phyloP scores from a whole-genome alignment of 2,797 vertebrate genomes.

The Macropus fuliginosus region DNA sequence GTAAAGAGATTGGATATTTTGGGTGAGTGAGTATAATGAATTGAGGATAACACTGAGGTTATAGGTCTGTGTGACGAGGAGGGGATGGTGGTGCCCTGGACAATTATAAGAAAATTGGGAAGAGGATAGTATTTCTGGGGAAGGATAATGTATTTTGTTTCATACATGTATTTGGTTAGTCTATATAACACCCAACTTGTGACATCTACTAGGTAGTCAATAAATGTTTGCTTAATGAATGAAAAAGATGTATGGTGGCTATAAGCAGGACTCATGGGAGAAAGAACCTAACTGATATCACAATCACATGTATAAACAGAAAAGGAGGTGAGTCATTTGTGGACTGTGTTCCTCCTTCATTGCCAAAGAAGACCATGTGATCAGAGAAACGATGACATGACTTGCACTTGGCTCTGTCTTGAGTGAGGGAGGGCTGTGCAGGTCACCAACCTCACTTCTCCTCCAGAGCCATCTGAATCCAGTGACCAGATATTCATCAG shows the following conservation, averaged over 20 bases:
- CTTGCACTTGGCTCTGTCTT: too few species aligned
- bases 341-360: too few species aligned
- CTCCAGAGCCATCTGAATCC: too few species aligned
- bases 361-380: too few species aligned
- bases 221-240: not conserved
- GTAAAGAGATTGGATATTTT: not conserved
- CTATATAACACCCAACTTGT: too few species aligned
- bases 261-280: not conserved
- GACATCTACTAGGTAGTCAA: too few species aligned
- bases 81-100: too few species aligned
- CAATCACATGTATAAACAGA: not conserved
- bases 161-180: too few species aligned
- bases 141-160: not conserved
- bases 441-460: too few species aligned
- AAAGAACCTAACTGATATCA: not conserved
- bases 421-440: too few species aligned
- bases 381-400: too few species aligned
- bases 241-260: not conserved
- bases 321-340: not conserved
- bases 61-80: not conserved
- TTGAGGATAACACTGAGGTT: not conserved
- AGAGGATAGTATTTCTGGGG: not conserved
- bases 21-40: not conserved
- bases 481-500: too few species aligned
- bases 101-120: not conserved